Evolutionary conservation across 2,113 vertebrate genomes (phyloP), one percentile per base, ranked within the genome.

Genomic region (Lampris incognitus): DNA sequence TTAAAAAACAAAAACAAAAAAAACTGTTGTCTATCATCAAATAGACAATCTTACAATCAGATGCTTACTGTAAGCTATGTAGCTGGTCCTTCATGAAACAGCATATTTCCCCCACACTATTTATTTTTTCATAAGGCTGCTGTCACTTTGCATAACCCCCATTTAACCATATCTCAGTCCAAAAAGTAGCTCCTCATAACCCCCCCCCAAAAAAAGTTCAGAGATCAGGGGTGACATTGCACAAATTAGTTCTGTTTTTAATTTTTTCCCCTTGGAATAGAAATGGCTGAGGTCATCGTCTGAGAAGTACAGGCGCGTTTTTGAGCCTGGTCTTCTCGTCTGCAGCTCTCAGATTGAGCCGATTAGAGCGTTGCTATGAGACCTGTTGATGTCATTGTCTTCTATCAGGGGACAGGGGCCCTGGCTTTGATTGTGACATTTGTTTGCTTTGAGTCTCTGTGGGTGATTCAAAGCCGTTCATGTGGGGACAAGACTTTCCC

Each of bases 291-390:
- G 66, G 44, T 24, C 9, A 11, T 6, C 5, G 3, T 67, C 54
- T 67, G 67, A 40, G n/a, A 58, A 49, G 48, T 59, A 58, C 10
- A 73, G n/a, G 42, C 6, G 41, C 69, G 79, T 9, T 66, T 24
- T 61, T 66, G 39, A 86, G 42, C 46, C 58, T n/a, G 50, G 5
- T 10, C 48, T 42, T 11, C 6, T 75, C 51, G 74, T 86, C 50
- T 69, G 70, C 66, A 3, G 41, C 80, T 54, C 56, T 63, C 69
- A 37, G 87, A 89, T 84, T 6, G 60, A 75, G 65, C 71, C 87
- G 89, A 90, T 92, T 86, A 91, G 74, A 76, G 68, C 10, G 93
- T 94, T 94, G 93, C 94, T 92, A 93, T 85, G 93, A 87, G 78
- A 93, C 92, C 88, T 74, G 89, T 85, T 92, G 91, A 93, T 85